Evolutionary conservation across 2,113 vertebrate genomes (phyloP), one percentile per base, ranked within the genome.

Genomic region (Anoplopoma fimbria): DNA sequence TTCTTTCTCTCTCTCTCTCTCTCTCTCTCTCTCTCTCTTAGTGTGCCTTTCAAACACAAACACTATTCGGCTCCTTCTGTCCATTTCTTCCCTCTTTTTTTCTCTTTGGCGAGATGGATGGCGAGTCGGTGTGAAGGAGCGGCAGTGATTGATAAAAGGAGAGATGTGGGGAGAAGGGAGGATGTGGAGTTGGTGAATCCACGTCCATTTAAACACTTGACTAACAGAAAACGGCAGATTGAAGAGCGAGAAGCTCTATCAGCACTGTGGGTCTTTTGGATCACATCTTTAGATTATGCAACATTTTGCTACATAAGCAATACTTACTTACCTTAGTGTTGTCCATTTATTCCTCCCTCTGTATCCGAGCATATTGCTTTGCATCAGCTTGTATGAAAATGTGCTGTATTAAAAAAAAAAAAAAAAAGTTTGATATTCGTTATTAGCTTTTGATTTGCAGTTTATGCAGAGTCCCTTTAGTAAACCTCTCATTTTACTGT

Each of bases 101-200:
- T n/a, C 51, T 38, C 10, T 36, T 21, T 33, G 19, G 69, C 33
- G n/a, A 77, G 80, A 85, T 57, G 40, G 82, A 84, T 75, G 63
- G 62, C 0, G 3, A 47, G 6, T 38, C 42, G 47, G 63, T n/a
- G 2, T 42, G 62, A 75, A 1, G 53, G 62, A 38, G 57, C 55
- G 67, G 33, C 51, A n/a, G 61, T 86, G 76, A 86, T 81, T 84
- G 78, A 90, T 88, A 74, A 72, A 69, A 55, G 62, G 17, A 63
- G 53, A 38, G 33, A 75, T 73, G 51, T 33, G 17, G 25, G 42
- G 47, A 49, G 47, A 21, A 47, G 42, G 53, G 40, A 51, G 61
- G 38, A 68, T 62, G 23, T 49, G 82, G 33, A 36, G 23, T 25
- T 17, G 27, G 42, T 36, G 33, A 55, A 55, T 47, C 29, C 8